Conservation (phyloP, 2,113 vertebrate genomes). For the Saguinus imperator region DNA sequence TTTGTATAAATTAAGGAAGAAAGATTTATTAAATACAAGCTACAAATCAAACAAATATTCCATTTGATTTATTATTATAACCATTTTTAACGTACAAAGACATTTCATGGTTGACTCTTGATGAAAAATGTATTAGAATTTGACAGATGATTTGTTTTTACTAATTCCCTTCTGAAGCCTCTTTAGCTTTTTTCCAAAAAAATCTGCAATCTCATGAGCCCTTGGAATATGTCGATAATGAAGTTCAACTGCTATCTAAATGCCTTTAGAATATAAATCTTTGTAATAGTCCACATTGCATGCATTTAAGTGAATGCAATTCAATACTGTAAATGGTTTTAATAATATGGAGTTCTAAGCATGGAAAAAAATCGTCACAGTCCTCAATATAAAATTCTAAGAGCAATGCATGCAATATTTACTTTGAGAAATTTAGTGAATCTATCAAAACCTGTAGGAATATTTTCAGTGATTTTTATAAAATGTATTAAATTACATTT, state of each 20-base stretch:
- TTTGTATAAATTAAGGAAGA: not conserved
- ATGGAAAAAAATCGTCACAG: not conserved
- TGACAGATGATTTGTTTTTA: constrained; percentile 47
- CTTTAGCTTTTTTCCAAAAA: constrained; percentile 41
- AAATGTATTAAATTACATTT: constrained; percentile 34
- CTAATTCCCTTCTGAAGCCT: constrained; percentile 23
- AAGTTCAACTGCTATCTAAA: constrained; percentile 64
- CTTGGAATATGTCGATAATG: constrained; percentile 1
- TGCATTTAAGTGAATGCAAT: not conserved
- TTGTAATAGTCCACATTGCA: not conserved
- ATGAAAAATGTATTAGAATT: constrained; percentile 44
- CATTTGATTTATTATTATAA: constrained; percentile 5
- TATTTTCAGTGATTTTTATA: constrained; percentile 20
- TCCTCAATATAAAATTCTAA: constrained; percentile 8
- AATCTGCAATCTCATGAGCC: constrained; percentile 53
- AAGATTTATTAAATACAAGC: not conserved
- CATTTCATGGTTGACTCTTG: not conserved
- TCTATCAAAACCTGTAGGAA: not conserved
- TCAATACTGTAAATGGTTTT: not conserved
- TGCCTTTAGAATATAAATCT: constrained; percentile 54
- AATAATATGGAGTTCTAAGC: not conserved
- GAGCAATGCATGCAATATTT: not conserved
- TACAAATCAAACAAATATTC: not conserved
- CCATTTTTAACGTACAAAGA: constrained; percentile 28
- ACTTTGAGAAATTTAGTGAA: not conserved